Base-by-base conservation (phyloP, 2,888 invertebrate genomes). In the Zaprionus bogoriensis region DNA sequence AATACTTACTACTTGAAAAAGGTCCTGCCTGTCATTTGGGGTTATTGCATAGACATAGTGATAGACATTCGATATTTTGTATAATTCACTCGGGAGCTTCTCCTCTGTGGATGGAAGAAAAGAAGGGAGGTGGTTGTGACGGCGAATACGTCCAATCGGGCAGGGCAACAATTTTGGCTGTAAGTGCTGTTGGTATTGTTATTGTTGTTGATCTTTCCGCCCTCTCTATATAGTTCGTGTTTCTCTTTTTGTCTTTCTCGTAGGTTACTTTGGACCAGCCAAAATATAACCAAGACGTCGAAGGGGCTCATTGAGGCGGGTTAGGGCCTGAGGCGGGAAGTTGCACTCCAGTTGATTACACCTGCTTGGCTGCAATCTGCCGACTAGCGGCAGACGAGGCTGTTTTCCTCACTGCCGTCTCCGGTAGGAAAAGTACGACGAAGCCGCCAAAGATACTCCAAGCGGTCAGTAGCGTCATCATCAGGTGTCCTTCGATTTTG, bases 351-450 rank as follows among this genome's bases (percentile, higher is more conserved):
- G n/a, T n/a, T n/a, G n/a, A 78, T 81, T 81, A 81, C 78, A 81
- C 80, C 62, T 81, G 80, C 19, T 89, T 74, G 65, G 79, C 61
- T 64, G 83, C 73, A 54, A 67, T 74, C 42, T 59, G 76, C 3
- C 61, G 59, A 27, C 51, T 67, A 27, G 60, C 53, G 5, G 42
- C 30, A 4, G 63, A 36, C 7, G 60, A 20, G 32, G 68, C 10
- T 46, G 52, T 77, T 52, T 64, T 66, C 20, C 86, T 65, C 51
- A 80, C 78, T 3, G 80, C 76, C 20, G 95, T 96, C 91, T 96
- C 96, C 0, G 96, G 96, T 47, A 97, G 91, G 59, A 95, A 92
- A 22, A 96, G 92, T 0, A 95, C 94, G 39, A 95, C 93, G 28
- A 94, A 90, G 2, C 96, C 96, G 2, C 96, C 96, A 12, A 95